A percentile compares a stretch with the other conserved stretches of the same genome.
These are phyloP conservation scores for Clavelina lepadiformis DNA, from an alignment of 23 tunicate genomes.

Conservation along the genomic window DNA sequence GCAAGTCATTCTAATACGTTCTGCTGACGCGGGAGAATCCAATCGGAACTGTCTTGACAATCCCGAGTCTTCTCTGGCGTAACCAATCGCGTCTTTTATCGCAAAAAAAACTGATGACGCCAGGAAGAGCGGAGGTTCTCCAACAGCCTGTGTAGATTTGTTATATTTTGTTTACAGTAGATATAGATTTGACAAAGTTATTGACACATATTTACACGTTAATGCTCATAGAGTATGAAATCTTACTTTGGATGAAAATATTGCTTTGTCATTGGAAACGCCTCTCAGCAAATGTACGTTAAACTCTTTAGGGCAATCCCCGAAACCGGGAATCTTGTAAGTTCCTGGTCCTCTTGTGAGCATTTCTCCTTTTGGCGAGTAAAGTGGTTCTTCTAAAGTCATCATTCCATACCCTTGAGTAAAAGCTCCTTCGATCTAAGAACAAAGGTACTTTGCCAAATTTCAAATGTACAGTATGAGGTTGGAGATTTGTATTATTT, in stretches of 20 bases:
- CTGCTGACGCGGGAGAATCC: slow-evolving; percentile 88
- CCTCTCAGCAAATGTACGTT: slow-evolving; percentile 71
- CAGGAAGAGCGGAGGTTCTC: slow-evolving; percentile 89
- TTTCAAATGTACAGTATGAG: background rate
- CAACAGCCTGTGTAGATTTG: slow-evolving; percentile 58
- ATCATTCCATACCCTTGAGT: slow-evolving; percentile 82
- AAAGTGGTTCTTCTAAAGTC: slow-evolving; percentile 72
- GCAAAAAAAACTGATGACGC: slow-evolving; percentile 86
- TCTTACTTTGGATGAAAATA: slow-evolving; percentile 65
- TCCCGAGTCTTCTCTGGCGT: slow-evolving; percentile 39
- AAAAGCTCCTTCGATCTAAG: slow-evolving; percentile 89
- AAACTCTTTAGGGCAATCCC: slow-evolving; percentile 71
- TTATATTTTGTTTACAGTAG: background rate
- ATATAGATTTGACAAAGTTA: no score
- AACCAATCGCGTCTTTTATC: slow-evolving; percentile 75
- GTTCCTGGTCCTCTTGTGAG: slow-evolving; percentile 82
- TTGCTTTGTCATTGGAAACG: slow-evolving; percentile 42
- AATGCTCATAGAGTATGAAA: no score
- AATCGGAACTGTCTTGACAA: slow-evolving; percentile 50
- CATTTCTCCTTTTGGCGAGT: slow-evolving; percentile 51
- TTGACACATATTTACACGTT: no score
- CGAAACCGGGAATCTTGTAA: slow-evolving; percentile 93
- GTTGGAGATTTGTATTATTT: background rate
- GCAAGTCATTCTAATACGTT: slow-evolving; percentile 81
- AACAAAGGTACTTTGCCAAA: background rate